phyloP scores from a whole-genome alignment of 2,888 invertebrate genomes.

The Salpingus planirostris region DNA sequence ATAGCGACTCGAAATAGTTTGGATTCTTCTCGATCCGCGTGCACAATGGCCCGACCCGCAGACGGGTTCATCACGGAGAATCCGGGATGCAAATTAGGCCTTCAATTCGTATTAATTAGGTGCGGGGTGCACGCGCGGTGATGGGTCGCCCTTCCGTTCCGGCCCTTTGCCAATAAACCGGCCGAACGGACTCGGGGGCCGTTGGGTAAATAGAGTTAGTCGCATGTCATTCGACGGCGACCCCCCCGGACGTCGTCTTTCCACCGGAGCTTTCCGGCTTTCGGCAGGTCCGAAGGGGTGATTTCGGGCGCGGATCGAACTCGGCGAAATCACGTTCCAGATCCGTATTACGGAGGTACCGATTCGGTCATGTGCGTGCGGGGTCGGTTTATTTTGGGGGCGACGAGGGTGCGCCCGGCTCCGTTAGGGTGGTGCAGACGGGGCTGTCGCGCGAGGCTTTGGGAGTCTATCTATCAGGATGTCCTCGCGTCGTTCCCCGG shows the following conservation, averaged over 20 bases:
- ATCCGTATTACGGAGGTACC: conserved; percentile 1
- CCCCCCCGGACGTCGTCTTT: conserved; percentile 18
- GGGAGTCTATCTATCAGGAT: conserved; percentile 34
- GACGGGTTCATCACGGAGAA: conserved; percentile 20
- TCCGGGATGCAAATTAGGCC: conserved; percentile 34
- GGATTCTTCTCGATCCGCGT: no score
- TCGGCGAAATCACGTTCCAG: not conserved
- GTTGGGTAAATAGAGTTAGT: conserved; percentile 36
- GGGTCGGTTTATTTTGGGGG: not conserved
- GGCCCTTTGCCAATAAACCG: conserved; percentile 34
- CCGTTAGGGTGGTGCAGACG: conserved; percentile 11
- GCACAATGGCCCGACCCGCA: no score
- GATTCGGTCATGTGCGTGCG: not conserved
- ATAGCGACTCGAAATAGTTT: no score
- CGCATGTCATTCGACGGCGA: conserved; percentile 31
- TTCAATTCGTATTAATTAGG: conserved; percentile 38
- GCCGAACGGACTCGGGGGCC: conserved; percentile 28
- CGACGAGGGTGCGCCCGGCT: conserved; percentile 1
- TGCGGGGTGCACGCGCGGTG: conserved; percentile 30
- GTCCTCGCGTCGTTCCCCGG: conserved; percentile 28
- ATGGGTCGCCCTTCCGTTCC: conserved; percentile 24
- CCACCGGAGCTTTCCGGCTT: conserved; percentile 12
- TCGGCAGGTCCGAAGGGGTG: conserved; percentile 17
- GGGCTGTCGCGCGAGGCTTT: conserved; percentile 18
- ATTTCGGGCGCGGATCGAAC: conserved; percentile 3